Evolutionary conservation across 2,888 invertebrate species (phyloP).

Genomic region (Cerastoderma edule): DNA sequence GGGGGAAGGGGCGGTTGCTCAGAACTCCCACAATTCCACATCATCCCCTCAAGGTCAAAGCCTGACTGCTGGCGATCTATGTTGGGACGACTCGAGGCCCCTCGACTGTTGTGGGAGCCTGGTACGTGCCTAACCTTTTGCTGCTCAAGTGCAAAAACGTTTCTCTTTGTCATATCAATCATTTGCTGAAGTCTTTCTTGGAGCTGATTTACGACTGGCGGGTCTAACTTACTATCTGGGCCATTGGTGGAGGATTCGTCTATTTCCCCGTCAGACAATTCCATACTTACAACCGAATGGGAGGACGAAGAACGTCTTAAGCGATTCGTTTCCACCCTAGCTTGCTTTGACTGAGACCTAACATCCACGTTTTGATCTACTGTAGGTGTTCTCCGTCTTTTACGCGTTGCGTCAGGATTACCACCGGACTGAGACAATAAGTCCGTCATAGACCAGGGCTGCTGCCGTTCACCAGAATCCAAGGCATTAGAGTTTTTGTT

Average conservation of each 20-base stretch:
- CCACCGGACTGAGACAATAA: slow-evolving; percentile 41
- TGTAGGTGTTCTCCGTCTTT: slow-evolving; percentile 60
- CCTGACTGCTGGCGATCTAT: slow-evolving; percentile 57
- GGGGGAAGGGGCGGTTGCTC: slow-evolving; percentile 28
- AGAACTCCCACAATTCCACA: slow-evolving; percentile 41
- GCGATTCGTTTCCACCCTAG: slow-evolving; percentile 41
- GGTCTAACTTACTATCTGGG: slow-evolving; percentile 25
- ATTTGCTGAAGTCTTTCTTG: slow-evolving; percentile 40
- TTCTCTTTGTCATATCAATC: slow-evolving; percentile 29
- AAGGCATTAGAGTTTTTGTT: slow-evolving; percentile 46
- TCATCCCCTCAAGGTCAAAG: slow-evolving; percentile 60
- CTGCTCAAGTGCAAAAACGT: slow-evolving; percentile 20
- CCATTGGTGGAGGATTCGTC: slow-evolving; percentile 35
- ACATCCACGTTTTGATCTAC: slow-evolving; percentile 46
- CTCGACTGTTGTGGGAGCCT: not conserved
- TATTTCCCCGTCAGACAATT: slow-evolving; percentile 58
- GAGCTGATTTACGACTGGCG: slow-evolving; percentile 37
- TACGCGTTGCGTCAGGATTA: slow-evolving; percentile 45
- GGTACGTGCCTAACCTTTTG: slow-evolving; percentile 5
- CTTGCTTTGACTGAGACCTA: slow-evolving; percentile 56
- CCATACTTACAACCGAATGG: slow-evolving; percentile 68
- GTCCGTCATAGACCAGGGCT: slow-evolving; percentile 64
- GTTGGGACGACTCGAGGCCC: not conserved
- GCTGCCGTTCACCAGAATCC: slow-evolving; percentile 40
- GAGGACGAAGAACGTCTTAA: slow-evolving; percentile 59